Evolutionary conservation across 2,888 invertebrate genomes (phyloP).

Genomic region (Caenorhabditis sp.): DNA sequence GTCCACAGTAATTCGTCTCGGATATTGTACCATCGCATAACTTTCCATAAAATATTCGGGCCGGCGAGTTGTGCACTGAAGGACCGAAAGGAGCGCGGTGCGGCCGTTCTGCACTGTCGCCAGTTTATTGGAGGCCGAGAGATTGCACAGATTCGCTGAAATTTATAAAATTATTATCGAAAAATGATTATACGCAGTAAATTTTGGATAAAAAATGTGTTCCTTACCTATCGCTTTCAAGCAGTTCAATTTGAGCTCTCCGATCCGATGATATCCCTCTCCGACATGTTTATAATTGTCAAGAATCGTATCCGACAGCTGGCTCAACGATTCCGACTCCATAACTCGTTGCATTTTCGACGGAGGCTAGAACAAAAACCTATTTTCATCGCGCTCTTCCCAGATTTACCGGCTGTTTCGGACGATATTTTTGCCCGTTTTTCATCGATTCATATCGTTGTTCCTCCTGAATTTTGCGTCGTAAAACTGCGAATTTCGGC

Average conservation of each 20-base stretch:
- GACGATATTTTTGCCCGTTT: conserved; percentile 19
- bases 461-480: conserved; percentile 27
- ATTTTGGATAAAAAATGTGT: too few relatives aligned
- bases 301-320: conserved; percentile 4
- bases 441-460: conserved; percentile 19
- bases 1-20: neutral
- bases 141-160: conserved; percentile 31
- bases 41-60: conserved; percentile 50
- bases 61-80: conserved; percentile 54
- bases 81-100: conserved; percentile 52
- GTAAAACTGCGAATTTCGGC: neutral
- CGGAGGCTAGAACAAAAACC: conserved; percentile 12
- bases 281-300: conserved; percentile 15
- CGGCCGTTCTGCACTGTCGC: conserved; percentile 32
- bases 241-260: conserved; percentile 46
- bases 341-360: conserved; percentile 24
- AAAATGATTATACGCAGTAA: too few relatives aligned
- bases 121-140: conserved; percentile 28
- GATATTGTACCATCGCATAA: conserved; percentile 32
- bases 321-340: conserved; percentile 4
- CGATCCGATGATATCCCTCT: conserved; percentile 19
- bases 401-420: conserved; percentile 20
- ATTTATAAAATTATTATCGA: neutral
- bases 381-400: too few relatives aligned
- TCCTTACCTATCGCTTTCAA: conserved; percentile 36